A percentile compares a stretch with the other conserved stretches of the same genome.
phyloP scores from a whole-genome alignment of 1,140 invertebrate species.

The Drosophila kepulauana region DNA sequence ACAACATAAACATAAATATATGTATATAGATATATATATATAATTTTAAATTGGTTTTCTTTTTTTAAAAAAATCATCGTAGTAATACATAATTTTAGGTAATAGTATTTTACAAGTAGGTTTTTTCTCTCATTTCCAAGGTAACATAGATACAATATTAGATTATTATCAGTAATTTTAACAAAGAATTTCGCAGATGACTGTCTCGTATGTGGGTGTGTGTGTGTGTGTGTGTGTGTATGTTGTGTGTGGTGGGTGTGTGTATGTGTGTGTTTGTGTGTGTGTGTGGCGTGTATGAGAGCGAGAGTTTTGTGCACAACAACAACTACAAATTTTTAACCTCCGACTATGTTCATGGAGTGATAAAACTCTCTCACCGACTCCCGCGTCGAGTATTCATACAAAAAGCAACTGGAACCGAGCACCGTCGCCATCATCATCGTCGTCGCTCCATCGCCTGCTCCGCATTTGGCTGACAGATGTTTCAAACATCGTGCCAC shows the following conservation, averaged over 20 bases:
- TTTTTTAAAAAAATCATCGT: conserved; percentile 70
- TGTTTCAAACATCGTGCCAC: conserved; percentile 65
- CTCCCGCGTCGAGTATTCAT: conserved; percentile 80
- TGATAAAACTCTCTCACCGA: conserved; percentile 83
- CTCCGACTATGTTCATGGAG: conserved; percentile 69
- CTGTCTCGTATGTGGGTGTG: conserved; percentile 37
- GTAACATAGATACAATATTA: conserved; percentile 72
- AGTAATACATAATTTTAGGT: conserved; percentile 73
- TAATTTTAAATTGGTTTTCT: conserved; percentile 33
- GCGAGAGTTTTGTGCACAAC: conserved; percentile 80
- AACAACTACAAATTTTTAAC: conserved; percentile 81
- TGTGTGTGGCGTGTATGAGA: conserved; percentile 54
- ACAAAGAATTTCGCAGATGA: conserved; percentile 74
- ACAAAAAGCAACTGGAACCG: conserved; percentile 49
- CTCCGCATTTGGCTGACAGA: conserved; percentile 15
- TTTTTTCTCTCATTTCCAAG: conserved; percentile 58
- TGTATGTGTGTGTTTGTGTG: conserved; percentile 36
- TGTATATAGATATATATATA: conserved; percentile 44
- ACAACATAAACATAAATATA: conserved; percentile 81
- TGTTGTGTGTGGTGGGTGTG: conserved; percentile 15
- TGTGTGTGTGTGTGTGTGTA: conserved; percentile 13
- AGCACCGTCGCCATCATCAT: neutral
- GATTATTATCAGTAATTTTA: conserved; percentile 73
- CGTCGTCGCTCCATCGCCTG: too few relatives aligned
- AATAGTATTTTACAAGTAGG: conserved; percentile 77